Percentiles rank a stretch among this genome's conserved stretches.
These are phyloP conservation scores for Vanessa tameamea DNA, from an alignment of 1,140 invertebrate genomes.

Conservation along the genomic window DNA sequence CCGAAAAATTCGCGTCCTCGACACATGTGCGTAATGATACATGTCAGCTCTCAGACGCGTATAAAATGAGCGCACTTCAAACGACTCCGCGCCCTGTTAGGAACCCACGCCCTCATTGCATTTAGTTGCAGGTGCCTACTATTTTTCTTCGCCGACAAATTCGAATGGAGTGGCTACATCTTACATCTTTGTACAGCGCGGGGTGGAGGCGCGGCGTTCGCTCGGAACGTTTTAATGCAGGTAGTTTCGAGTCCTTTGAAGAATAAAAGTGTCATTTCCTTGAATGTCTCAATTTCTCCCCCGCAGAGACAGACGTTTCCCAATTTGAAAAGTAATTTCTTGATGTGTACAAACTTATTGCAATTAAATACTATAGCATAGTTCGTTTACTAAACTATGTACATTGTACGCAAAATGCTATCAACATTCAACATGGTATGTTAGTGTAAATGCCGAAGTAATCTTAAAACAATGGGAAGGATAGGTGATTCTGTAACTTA, in stretches of 20 bases:
- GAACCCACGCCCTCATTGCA: conserved; percentile 50
- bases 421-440: no score
- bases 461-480: no score
- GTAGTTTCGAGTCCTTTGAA: conserved; percentile 46
- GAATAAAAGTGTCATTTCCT: conserved; percentile 43
- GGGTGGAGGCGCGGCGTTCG: conserved; percentile 33
- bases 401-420: no score
- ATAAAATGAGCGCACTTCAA: conserved; percentile 66
- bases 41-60: conserved; percentile 56
- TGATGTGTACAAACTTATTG: not conserved
- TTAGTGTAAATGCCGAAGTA: no score
- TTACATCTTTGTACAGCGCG: conserved; percentile 36
- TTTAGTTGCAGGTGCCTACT: conserved; percentile 71
- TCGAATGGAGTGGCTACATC: conserved; percentile 60
- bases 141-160: conserved; percentile 71
- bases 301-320: conserved; percentile 7
- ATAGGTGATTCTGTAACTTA: no score
- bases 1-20: conserved; percentile 39
- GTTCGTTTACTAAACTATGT: no score
- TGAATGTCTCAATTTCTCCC: conserved; percentile 40
- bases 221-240: conserved; percentile 47
- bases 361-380: not conserved
- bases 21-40: conserved; percentile 63
- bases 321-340: conserved; percentile 2
- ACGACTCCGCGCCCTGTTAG: conserved; percentile 31